Percentiles rank a stretch among this genome's conserved stretches.
phyloP scores from a whole-genome alignment of 2,797 vertebrate genomes.

The Podarcis siculus region DNA sequence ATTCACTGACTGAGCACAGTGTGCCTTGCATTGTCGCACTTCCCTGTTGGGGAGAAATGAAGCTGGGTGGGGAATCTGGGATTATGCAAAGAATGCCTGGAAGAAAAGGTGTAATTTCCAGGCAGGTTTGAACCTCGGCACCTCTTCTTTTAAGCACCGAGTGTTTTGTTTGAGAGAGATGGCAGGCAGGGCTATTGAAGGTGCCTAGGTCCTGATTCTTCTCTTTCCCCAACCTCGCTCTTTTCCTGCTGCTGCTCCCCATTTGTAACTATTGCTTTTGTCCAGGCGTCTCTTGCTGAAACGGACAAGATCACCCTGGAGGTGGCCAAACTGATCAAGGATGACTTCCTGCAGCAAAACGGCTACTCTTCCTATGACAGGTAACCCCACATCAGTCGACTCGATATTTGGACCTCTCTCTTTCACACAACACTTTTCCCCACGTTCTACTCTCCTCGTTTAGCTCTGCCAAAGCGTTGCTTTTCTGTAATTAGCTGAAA shows the following conservation, averaged over 20 bases:
- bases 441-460: background rate
- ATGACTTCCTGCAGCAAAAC: slow-evolving; percentile 74
- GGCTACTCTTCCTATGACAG: slow-evolving; percentile 73
- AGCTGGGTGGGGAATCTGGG: too few species aligned
- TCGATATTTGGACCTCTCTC: background rate
- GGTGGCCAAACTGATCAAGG: slow-evolving; percentile 73
- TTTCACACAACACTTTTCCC: background rate
- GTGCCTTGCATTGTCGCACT: background rate
- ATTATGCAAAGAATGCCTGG: background rate
- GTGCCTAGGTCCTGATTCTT: background rate
- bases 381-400: slow-evolving; percentile 20
- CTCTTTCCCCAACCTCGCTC: accelerated
- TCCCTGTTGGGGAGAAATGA: too few species aligned
- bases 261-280: background rate
- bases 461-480: background rate
- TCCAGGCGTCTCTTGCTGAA: slow-evolving; percentile 69
- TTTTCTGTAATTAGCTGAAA: background rate
- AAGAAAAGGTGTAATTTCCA: background rate
- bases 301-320: slow-evolving; percentile 72
- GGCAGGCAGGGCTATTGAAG: accelerated
- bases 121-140: too few species aligned
- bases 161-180: too few species aligned
- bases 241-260: background rate
- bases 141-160: too few species aligned
- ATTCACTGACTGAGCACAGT: background rate